Conservation (phyloP, 35 echinoderm and acorn worm species). For the Ophiothrix spiculata region DNA sequence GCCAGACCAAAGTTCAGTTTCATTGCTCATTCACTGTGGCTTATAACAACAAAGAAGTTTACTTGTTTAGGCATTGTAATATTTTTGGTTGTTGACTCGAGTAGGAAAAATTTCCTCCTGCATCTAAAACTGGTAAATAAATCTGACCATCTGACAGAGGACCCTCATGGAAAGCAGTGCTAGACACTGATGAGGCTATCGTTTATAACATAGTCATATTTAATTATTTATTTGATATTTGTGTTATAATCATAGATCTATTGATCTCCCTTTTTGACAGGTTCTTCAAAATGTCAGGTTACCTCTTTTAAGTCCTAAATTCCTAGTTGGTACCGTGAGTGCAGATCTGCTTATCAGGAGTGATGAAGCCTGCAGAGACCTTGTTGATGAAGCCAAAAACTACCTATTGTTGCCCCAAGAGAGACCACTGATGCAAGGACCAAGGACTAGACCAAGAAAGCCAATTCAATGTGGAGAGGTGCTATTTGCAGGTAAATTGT, state of each 20-base stretch:
- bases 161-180: too few species aligned
- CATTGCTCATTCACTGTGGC: too few species aligned
- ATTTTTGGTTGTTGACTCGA: too few species aligned
- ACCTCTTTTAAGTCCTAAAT: conserved; percentile 89
- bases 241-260: neutral
- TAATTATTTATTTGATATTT: too few species aligned
- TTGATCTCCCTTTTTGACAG: conserved; percentile 16
- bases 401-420: conserved; percentile 95
- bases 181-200: too few species aligned
- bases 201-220: too few species aligned
- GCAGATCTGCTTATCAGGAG: conserved; percentile 86
- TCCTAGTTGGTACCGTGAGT: conserved; percentile 97
- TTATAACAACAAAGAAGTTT: neutral
- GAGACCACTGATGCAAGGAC: conserved; percentile 95
- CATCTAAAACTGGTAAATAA: too few species aligned
- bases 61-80: too few species aligned
- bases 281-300: conserved; percentile 86
- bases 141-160: too few species aligned
- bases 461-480: conserved; percentile 97
- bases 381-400: conserved; percentile 99
- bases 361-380: conserved; percentile 93
- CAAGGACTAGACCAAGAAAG: conserved; percentile 86
- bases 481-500: conserved; percentile 94
- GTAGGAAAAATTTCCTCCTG: too few species aligned
- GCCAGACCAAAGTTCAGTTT: too few species aligned